phyloP scores from a whole-genome alignment of 1,140 invertebrate species.

The Aleiodes sp. region DNA sequence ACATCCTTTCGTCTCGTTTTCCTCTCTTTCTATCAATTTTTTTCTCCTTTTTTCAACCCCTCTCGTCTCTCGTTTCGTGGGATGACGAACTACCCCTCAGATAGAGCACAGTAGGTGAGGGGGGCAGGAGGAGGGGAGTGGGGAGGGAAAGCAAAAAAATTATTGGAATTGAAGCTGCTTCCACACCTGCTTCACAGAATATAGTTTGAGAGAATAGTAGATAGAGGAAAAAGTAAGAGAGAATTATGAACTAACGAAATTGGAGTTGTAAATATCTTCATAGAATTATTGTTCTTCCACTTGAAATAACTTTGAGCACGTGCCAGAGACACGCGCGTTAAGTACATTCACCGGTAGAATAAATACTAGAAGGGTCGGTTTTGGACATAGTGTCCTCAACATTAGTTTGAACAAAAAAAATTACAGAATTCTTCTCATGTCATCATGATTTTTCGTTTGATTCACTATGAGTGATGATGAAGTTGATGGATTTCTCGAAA shows the following conservation, averaged over 20 bases:
- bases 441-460: no score
- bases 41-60: not conserved
- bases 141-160: no score
- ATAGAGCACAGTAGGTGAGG: constrained; percentile 2
- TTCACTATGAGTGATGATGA: no score
- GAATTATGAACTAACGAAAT: constrained; percentile 1
- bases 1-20: not conserved
- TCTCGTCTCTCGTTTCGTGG: constrained; percentile 32
- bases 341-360: not conserved
- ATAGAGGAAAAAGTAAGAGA: not conserved
- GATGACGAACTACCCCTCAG: constrained; percentile 1
- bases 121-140: no score
- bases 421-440: no score
- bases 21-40: constrained; percentile 24
- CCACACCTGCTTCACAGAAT: not conserved
- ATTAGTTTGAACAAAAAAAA: no score
- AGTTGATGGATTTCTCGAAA: no score
- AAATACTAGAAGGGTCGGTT: not conserved
- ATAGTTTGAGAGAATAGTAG: not conserved
- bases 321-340: not conserved
- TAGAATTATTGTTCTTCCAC: constrained; percentile 8
- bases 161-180: constrained; percentile 4
- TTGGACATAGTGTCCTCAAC: no score
- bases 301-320: not conserved
- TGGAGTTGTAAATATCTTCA: constrained; percentile 1